Evolutionary conservation across 2,113 vertebrate species (phyloP), one percentile per base, ranked within the genome.

Genomic region (Nothoprocta perdicaria): DNA sequence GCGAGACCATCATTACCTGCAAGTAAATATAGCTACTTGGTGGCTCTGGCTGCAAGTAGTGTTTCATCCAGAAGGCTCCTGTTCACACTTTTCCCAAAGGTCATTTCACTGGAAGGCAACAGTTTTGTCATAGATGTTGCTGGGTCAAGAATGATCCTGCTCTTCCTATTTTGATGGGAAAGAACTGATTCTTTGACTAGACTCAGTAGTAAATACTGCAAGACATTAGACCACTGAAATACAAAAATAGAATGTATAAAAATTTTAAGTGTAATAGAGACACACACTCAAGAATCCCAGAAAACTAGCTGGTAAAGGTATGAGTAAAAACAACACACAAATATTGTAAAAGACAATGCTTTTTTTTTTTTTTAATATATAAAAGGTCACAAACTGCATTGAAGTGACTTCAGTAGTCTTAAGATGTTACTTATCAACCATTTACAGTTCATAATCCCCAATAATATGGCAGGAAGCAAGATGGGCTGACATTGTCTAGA

Each of bases 391-490:
- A 8, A 78, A 61, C 43, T 79, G 85, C 73, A 92, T 24, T 50
- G 41, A 89, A 69, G 81, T 12, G 3, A 89, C 38, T 90, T 93
- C 31, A 80, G 40, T 78, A 40, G 88, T 16, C 69, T 91, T 45
- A 83, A 92, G 78, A 38, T 14, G 22, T 50, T 89, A 77, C 41
- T 67, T 19, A 65, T 23, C 31, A 43, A 29, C 91, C 38, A 26
- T 46, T 81, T 50, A 66, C 29, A 68, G 9, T 63, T 60, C 17
- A 11, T 52, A 84, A 71, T 26, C 62, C 43, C 48, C 84, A 88
- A 35, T 50, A 83, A 94, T 12, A 33, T 9, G 48, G 17, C 50
- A 94, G 45, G 63, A 95, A 68, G 69, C 63, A 67, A 93, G 80
- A 66, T 15, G 21, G 38, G 57, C 82, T 86, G 48, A 77, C 27